Evolutionary conservation across 2,797 vertebrate species (phyloP).

Genomic region (Lagodon rhomboides): DNA sequence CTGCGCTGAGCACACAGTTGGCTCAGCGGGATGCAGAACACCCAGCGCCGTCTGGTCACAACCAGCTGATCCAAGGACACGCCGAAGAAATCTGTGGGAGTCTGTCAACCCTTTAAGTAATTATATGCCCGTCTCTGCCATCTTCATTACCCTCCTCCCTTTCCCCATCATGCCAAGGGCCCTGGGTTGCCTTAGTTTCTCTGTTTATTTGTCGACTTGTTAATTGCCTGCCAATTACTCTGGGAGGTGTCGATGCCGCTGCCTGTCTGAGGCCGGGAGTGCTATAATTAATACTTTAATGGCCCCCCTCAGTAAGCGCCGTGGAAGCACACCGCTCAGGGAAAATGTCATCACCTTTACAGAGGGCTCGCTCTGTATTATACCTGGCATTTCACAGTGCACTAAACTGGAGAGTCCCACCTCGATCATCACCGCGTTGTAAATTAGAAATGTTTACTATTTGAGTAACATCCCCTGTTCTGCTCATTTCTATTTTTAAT

Average conservation of each 20-base stretch:
- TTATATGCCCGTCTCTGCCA: conserved; percentile 70
- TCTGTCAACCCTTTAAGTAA: conserved; percentile 73
- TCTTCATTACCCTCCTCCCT: conserved; percentile 50
- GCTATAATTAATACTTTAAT: conserved; percentile 86
- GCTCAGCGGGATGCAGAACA: conserved; percentile 13
- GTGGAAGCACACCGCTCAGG: conserved; percentile 52
- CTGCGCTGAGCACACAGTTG: conserved; percentile 14
- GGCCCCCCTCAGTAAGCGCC: conserved; percentile 66
- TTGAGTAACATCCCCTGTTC: conserved; percentile 2
- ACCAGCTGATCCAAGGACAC: conserved; percentile 63
- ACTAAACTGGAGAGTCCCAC: neutral
- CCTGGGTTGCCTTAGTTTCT: conserved; percentile 75
- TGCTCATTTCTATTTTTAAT: neutral
- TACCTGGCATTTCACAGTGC: conserved; percentile 35
- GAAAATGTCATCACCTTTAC: conserved; percentile 76
- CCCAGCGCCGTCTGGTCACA: conserved; percentile 39
- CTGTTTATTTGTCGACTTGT: conserved; percentile 82
- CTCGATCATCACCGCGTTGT: neutral
- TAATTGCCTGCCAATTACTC: conserved; percentile 89
- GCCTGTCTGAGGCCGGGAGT: conserved; percentile 78
- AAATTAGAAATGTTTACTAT: conserved; percentile 9
- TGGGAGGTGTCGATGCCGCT: conserved; percentile 78
- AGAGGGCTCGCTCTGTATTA: conserved; percentile 35
- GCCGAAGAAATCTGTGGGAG: conserved; percentile 47
- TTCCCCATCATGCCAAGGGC: conserved; percentile 54